Conservation (phyloP, 2,888 invertebrate species). For the Dolichomitus sp. region DNA sequence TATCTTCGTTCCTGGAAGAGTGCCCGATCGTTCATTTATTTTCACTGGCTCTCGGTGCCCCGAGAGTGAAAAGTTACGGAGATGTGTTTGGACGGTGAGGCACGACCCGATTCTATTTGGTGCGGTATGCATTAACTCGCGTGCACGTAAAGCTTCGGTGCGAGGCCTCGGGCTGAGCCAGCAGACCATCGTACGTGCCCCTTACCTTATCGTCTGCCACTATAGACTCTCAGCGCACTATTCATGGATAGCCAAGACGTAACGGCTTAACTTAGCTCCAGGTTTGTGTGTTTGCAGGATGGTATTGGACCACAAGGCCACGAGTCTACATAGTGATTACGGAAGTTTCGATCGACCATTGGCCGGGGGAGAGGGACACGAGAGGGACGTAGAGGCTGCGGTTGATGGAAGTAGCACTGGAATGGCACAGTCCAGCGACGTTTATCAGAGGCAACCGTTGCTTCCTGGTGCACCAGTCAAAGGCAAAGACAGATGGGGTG, state of each 20-base stretch:
- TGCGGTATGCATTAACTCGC: constrained; percentile 15
- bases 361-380: constrained; percentile 80
- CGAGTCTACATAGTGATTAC: constrained; percentile 88
- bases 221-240: background rate
- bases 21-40: constrained; percentile 16
- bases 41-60: background rate
- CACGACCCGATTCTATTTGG: constrained; percentile 13
- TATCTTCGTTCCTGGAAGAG: constrained; percentile 7
- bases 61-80: constrained; percentile 1
- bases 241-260: constrained; percentile 12
- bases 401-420: constrained; percentile 85
- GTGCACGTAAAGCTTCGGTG: background rate
- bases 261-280: constrained; percentile 9
- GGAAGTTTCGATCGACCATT: constrained; percentile 88
- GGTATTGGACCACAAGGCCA: constrained; percentile 89
- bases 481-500: constrained; percentile 87
- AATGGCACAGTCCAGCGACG: constrained; percentile 86
- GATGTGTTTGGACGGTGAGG: constrained; percentile 9
- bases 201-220: constrained; percentile 12
- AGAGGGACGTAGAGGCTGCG: constrained; percentile 85
- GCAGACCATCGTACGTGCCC: background rate
- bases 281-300: constrained; percentile 86
- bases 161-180: background rate
- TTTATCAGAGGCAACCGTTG: constrained; percentile 89
- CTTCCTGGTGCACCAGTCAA: constrained; percentile 86